Evolutionary conservation across 2,113 vertebrate genomes (phyloP), one percentile per base, ranked within the genome.

Genomic region (Calyptomena viridis): DNA sequence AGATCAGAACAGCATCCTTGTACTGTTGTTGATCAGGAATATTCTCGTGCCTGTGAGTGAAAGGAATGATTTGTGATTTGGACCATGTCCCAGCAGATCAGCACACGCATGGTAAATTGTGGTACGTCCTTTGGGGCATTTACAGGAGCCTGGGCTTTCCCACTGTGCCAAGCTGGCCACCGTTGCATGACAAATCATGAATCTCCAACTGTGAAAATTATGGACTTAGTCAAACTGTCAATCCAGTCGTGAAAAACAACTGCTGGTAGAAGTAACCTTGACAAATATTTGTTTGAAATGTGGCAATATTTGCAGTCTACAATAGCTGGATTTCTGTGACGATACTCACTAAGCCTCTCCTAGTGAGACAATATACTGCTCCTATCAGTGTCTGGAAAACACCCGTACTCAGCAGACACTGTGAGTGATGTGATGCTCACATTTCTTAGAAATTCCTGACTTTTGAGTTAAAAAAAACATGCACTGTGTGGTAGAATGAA

Each of bases 121-220:
- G 88, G 74, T 50, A 60, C 78, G 85, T 58, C 22, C 71, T 96
- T 94, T 93, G 95, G 94, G 97, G 84, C 83, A 76, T 97, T 96
- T 96, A 91, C 50, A 95, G 90, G 94, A 92, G 93, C 2, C 0
- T 74, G 93, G 93, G 91, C 89, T 94, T 82, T 92, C 95, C 96
- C 94, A 80, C 96, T 96, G 94, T 5, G 79, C 96, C 53, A 56
- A 60, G 94, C 87, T 95, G 94, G 95, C 96, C 96, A 87, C 53
- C 28, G 50, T 97, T 94, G 96, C 96, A 87, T 97, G 96, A 97
- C 96, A 98, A 97, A 97, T 97, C 97, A 88, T 78, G 84, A 67
- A 97, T 94, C 92, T 96, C 97, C 97, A 94, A 95, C 97, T 97
- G 97, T 96, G 98, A 98, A 97, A 98, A 98, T 98, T 97, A 97